phyloP scores from a whole-genome alignment of 2,888 invertebrate genomes.

The Perizoma flavofasciatum region DNA sequence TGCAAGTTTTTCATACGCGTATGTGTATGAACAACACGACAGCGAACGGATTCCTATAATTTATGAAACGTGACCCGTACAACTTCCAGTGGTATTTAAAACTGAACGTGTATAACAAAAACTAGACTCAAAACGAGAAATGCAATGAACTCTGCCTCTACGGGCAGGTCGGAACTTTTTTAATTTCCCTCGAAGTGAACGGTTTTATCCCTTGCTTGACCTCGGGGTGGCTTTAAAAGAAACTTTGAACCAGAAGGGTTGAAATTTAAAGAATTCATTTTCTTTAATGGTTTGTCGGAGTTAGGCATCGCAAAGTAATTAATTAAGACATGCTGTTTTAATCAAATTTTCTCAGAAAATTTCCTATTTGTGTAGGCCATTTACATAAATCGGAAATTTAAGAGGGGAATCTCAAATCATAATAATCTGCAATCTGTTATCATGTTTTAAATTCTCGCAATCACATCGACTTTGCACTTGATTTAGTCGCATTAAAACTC shows the following conservation, averaged over 20 bases:
- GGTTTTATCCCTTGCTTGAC: constrained; percentile 41
- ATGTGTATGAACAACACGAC: constrained; percentile 4
- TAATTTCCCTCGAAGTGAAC: constrained; percentile 55
- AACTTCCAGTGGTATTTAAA: constrained; percentile 17
- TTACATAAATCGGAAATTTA: background rate
- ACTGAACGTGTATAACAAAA: constrained; percentile 33
- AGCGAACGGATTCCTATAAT: constrained; percentile 1
- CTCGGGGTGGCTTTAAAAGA: constrained; percentile 40
- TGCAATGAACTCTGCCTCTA: constrained; percentile 43
- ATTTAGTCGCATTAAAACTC: too few relatives aligned
- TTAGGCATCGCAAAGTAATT: constrained; percentile 35
- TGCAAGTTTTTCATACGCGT: constrained; percentile 3
- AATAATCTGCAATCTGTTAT: too few relatives aligned
- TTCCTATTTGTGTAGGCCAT: constrained; percentile 8
- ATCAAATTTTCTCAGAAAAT: constrained; percentile 23
- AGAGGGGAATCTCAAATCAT: too few relatives aligned
- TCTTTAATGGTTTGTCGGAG: constrained; percentile 35
- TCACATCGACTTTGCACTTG: too few relatives aligned
- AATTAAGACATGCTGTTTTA: constrained; percentile 35
- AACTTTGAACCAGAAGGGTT: constrained; percentile 36
- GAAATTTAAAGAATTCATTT: constrained; percentile 36
- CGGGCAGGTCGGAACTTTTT: constrained; percentile 50
- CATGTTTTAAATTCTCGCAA: too few relatives aligned
- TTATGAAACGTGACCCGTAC: constrained; percentile 11
- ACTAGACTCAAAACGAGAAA: constrained; percentile 40